These are phyloP conservation scores for Lymantria monacha DNA, from an alignment of 2,888 invertebrate genomes.

Conservation along the genomic window DNA sequence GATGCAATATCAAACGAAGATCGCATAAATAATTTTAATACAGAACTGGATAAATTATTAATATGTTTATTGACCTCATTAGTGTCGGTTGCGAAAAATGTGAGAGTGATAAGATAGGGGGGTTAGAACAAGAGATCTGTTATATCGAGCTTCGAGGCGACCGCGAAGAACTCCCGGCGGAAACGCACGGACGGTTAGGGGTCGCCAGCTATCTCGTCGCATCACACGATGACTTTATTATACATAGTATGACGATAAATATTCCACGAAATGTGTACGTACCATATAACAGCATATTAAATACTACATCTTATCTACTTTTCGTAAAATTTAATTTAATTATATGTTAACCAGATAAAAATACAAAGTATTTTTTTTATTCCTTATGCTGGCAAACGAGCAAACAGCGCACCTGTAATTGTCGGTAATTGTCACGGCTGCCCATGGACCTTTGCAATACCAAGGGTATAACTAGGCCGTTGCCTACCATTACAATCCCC, in stretches of 20 bases:
- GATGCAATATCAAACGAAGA: slow-evolving; percentile 42
- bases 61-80: slow-evolving; percentile 68
- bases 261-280: slow-evolving; percentile 26
- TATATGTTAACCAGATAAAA: too few relatives aligned
- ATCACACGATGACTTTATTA: slow-evolving; percentile 23
- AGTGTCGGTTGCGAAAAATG: slow-evolving; percentile 71
- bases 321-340: not conserved
- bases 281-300: slow-evolving; percentile 1
- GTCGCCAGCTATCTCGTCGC: slow-evolving; percentile 47
- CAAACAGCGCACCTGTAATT: too few relatives aligned
- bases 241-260: slow-evolving; percentile 21
- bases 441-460: too few relatives aligned
- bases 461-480: too few relatives aligned
- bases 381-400: too few relatives aligned
- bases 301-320: not conserved
- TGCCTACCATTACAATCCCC: too few relatives aligned
- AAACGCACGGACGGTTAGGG: slow-evolving; percentile 47
- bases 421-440: too few relatives aligned
- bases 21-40: slow-evolving; percentile 45
- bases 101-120: slow-evolving; percentile 74
- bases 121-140: slow-evolving; percentile 63
- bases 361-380: too few relatives aligned
- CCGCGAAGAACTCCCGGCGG: slow-evolving; percentile 42
- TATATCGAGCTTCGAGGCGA: slow-evolving; percentile 41
- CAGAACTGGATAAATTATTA: slow-evolving; percentile 57